A percentile compares a stretch with the other conserved stretches of the same genome.
These are phyloP conservation scores for Syngnathus scovelli DNA, from an alignment of 2,113 vertebrate genomes.

Conservation along the genomic window DNA sequence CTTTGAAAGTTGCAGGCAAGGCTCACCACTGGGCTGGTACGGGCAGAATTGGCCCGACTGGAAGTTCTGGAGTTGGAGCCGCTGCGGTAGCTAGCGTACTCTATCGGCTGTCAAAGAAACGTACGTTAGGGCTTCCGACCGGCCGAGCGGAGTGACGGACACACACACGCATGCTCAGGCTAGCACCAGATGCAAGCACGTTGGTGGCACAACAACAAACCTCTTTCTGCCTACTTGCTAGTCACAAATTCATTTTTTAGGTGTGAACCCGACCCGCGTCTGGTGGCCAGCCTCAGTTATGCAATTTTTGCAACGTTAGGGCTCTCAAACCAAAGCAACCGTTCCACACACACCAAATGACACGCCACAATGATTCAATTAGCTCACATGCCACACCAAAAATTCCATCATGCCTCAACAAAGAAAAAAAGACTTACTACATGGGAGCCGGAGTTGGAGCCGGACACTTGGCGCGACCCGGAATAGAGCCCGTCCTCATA, in stretches of 20 bases:
- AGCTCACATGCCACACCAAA: background rate
- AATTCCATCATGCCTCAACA: background rate
- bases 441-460: slow-evolving; percentile 61
- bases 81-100: slow-evolving; percentile 79
- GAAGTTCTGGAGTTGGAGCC: slow-evolving; percentile 83
- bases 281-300: too few relatives aligned
- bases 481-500: slow-evolving; percentile 72
- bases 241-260: background rate
- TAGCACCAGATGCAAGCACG: background rate
- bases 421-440: slow-evolving; percentile 68
- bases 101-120: slow-evolving; percentile 75
- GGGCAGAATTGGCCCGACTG: slow-evolving; percentile 87
- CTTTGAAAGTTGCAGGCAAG: background rate
- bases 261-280: too few relatives aligned
- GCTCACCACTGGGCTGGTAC: slow-evolving; percentile 96
- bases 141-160: background rate
- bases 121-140: background rate
- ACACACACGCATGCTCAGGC: background rate
- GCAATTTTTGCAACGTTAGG: too few relatives aligned
- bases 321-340: slow-evolving; percentile 5
- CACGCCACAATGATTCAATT: background rate
- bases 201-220: too few relatives aligned
- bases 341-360: background rate
- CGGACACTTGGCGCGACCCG: slow-evolving; percentile 62
- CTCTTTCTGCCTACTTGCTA: background rate